A percentile compares a stretch with the other conserved stretches of the same genome.
Conservation (phyloP, 2,797 vertebrate genomes). For the Nyctibius grandis region DNA sequence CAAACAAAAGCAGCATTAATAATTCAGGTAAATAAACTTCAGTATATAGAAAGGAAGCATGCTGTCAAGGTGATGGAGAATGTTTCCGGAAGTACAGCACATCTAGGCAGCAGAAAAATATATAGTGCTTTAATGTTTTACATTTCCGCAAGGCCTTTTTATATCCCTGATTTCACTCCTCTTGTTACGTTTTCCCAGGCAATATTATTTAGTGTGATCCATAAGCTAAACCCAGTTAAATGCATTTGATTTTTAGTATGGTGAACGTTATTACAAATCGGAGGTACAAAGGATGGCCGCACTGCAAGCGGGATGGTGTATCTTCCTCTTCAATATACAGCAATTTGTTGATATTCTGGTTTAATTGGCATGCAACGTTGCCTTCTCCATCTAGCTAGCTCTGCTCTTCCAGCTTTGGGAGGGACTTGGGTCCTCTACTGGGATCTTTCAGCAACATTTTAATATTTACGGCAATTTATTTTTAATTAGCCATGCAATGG, state of each 20-base stretch:
- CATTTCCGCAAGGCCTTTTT: constrained; percentile 33
- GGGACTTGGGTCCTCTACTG: background rate
- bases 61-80: constrained; percentile 73
- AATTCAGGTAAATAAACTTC: constrained; percentile 78
- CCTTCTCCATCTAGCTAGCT: background rate
- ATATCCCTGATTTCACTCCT: constrained; percentile 32
- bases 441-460: background rate
- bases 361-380: background rate
- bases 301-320: background rate
- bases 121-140: constrained; percentile 39
- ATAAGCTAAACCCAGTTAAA: constrained; percentile 11
- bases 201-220: constrained; percentile 31
- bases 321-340: background rate
- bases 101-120: constrained; percentile 55
- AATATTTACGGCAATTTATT: background rate
- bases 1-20: constrained; percentile 76
- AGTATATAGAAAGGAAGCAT: constrained; percentile 58
- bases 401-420: background rate
- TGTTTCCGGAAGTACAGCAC: constrained; percentile 53
- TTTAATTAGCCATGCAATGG: background rate
- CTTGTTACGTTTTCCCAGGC: constrained; percentile 18
- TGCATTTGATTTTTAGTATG: background rate
- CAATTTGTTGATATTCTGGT: constrained; percentile 18
- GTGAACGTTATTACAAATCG: background rate
- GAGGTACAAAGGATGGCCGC: background rate